Percentiles rank a stretch among this genome's conserved stretches.
Conservation (phyloP, 35 echinoderm and acorn worm species). For the Chiridota heheva region DNA sequence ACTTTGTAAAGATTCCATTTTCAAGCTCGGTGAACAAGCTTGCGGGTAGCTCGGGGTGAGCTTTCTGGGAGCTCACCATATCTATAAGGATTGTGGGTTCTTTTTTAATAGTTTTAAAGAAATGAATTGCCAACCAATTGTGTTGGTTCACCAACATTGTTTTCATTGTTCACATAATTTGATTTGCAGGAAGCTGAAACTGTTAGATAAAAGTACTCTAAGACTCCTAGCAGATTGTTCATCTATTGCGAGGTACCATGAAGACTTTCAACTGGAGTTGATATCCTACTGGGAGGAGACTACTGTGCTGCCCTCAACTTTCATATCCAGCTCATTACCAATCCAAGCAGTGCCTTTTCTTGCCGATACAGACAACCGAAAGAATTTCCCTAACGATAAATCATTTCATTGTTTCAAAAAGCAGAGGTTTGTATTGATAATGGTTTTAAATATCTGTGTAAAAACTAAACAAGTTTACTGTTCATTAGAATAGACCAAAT, state of each 20-base stretch:
- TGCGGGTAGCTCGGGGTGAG: too few species aligned
- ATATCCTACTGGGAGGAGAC: not conserved
- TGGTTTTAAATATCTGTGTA: too few species aligned
- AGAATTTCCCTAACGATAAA: conserved; percentile 66
- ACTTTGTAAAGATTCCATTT: too few species aligned
- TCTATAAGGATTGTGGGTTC: too few species aligned
- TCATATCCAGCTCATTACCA: not conserved
- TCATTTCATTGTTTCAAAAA: conserved; percentile 81
- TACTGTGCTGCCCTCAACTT: not conserved
- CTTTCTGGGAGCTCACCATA: too few species aligned
- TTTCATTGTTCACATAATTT: too few species aligned
- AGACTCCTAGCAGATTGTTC: conserved; percentile 13
- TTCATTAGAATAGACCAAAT: too few species aligned
- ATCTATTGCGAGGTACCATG: not conserved
- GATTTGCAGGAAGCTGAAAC: not conserved
- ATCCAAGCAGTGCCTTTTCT: conserved; percentile 62
- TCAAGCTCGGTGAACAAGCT: too few species aligned
- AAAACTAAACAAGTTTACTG: too few species aligned
- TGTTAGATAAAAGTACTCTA: conserved; percentile 23
- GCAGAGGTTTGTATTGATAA: conserved; percentile 33
- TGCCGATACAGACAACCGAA: conserved; percentile 75
- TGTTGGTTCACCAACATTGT: too few species aligned
- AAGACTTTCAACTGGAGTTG: not conserved
- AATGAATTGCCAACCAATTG: too few species aligned
- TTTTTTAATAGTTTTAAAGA: too few species aligned